Evolutionary conservation across 2,797 vertebrate species (phyloP), one percentile per base, ranked within the genome.

Genomic region (Artibeus lituratus): DNA sequence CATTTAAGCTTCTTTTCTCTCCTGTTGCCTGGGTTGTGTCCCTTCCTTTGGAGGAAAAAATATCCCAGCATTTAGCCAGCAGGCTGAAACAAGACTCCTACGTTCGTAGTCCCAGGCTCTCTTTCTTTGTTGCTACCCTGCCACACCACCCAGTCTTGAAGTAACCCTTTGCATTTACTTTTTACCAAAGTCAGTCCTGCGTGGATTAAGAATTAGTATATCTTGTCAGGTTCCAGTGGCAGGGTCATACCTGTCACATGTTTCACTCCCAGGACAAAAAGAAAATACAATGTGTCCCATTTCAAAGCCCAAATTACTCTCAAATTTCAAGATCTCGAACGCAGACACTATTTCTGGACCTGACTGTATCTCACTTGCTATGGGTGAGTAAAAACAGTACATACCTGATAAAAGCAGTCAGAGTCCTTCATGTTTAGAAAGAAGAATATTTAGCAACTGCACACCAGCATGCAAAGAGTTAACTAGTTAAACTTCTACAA

Each of bases 401-500:
- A 96, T 98, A 98, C 98, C 98, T 98, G 98, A 97, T 93, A 67
- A 76, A 96, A 83, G 95, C 89, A 90, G 98, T 84, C 95, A 96
- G 97, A 98, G 96, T 97, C 96, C 94, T 97, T 96, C 83, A 29
- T 2, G 4, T 67, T 87, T 1, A 0, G 92, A 94, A 94, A 96
- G 90, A 78, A 88, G 69, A 57, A 24, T 94, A 55, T 89, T 74
- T 32, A 51, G 91, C 15, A 1, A 81, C 87, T 91, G 1, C 0
- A 74, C 10, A 59, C 91, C 97, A 96, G 98, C 92, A 96, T 14
- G 90, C 97, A 98, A 98, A 94, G 98, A 98, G 98, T 99, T 99
- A 98, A 98, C 98, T 98, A 98, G 98, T 98, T 99, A 98, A 98
- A 99, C 98, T 98, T 98, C 98, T 98, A 98, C 98, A 98, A 96